A percentile compares a stretch with the other conserved stretches of the same genome.
Evolutionary conservation across 2,888 invertebrate species (phyloP).

Genomic region (Nycteola revayana): DNA sequence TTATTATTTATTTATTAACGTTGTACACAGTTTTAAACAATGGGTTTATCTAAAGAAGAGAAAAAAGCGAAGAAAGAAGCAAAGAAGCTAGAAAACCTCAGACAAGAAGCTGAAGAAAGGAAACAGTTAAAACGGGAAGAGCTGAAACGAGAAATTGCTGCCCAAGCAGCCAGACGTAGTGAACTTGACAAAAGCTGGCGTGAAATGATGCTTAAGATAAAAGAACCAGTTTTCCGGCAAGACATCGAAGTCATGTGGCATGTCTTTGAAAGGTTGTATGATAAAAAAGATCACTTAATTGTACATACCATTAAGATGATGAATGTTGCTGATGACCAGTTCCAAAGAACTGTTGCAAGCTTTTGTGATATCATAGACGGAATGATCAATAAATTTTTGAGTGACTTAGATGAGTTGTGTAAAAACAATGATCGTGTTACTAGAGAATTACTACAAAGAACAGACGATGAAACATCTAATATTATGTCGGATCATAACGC

Average conservation of each 20-base stretch:
- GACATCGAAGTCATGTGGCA: conserved; percentile 70
- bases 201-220: conserved; percentile 64
- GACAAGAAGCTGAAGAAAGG: conserved; percentile 42
- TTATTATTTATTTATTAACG: too few relatives aligned
- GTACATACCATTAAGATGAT: conserved; percentile 79
- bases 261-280: conserved; percentile 77
- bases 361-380: conserved; percentile 84
- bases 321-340: conserved; percentile 84
- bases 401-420: conserved; percentile 55
- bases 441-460: conserved; percentile 42
- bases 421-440: conserved; percentile 54
- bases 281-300: conserved; percentile 83
- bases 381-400: conserved; percentile 76
- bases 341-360: conserved; percentile 83
- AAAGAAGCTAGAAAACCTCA: conserved; percentile 54
- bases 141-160: conserved; percentile 58
- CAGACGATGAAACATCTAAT: conserved; percentile 43
- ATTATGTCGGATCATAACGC: conserved; percentile 54
- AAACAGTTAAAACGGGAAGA: conserved; percentile 55
- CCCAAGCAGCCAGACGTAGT: conserved; percentile 47
- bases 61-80: conserved; percentile 65
- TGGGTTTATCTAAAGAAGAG: conserved; percentile 60
- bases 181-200: conserved; percentile 63
- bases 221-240: conserved; percentile 63
- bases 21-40: too few relatives aligned